These are phyloP conservation scores for Centroberyx gerrardi DNA, from an alignment of 2,797 vertebrate species.

Conservation along the genomic window DNA sequence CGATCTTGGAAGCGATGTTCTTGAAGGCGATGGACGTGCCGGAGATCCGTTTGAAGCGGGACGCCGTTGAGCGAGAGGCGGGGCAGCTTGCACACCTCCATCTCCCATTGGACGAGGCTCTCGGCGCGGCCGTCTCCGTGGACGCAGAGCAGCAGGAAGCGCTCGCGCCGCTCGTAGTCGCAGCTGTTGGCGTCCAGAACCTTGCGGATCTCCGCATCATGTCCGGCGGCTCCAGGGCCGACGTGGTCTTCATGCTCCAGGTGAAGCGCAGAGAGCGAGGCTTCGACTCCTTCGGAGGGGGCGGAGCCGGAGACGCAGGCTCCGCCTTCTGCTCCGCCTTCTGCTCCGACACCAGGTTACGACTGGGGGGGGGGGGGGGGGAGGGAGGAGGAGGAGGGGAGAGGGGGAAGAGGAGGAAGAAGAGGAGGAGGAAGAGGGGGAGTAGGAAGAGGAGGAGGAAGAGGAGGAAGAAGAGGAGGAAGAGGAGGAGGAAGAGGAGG, in stretches of 20 bases:
- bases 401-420: too few species aligned
- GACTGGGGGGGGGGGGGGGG: conserved; percentile 79
- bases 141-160: conserved; percentile 93
- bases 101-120: conserved; percentile 94
- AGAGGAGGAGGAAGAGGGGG: too few species aligned
- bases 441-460: too few species aligned
- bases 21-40: conserved; percentile 95
- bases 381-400: too few species aligned
- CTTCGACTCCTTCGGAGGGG: conserved; percentile 88
- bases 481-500: too few species aligned
- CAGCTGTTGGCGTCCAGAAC: conserved; percentile 94
- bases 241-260: conserved; percentile 99
- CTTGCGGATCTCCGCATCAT: conserved; percentile 96
- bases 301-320: conserved; percentile 24
- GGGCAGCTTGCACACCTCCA: conserved; percentile 95
- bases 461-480: too few species aligned
- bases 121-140: conserved; percentile 90
- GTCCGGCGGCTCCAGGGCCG: conserved; percentile 93
- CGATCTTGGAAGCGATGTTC: conserved; percentile 95
- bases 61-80: conserved; percentile 94
- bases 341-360: conserved; percentile 75
- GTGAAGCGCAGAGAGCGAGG: conserved; percentile 94
- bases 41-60: conserved; percentile 94
- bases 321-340: conserved; percentile 56
- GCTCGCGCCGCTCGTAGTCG: conserved; percentile 93